Percentiles rank a stretch among this genome's conserved stretches.
These are phyloP conservation scores for Schizothorax lantsangensis DNA, from an alignment of 2,797 vertebrate genomes.

Conservation along the genomic window DNA sequence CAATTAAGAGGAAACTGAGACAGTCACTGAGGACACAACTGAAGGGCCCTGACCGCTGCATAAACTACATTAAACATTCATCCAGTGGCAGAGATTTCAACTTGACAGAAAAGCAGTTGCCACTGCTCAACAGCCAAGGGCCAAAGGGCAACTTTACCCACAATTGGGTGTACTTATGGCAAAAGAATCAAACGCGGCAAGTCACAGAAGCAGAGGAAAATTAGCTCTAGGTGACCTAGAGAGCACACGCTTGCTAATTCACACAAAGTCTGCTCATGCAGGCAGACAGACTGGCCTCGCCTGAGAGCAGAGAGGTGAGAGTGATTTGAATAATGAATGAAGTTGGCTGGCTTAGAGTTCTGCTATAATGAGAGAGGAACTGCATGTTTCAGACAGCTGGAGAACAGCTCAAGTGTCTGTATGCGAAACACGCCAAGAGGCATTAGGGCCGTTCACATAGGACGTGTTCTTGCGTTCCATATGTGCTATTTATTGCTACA, in stretches of 20 bases:
- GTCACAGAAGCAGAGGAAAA: slow-evolving; percentile 8
- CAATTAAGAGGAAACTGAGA: slow-evolving; percentile 27
- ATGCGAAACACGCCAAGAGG: slow-evolving; percentile 33
- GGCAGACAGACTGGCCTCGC: slow-evolving; percentile 26
- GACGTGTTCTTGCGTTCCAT: not conserved
- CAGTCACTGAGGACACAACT: slow-evolving; percentile 14
- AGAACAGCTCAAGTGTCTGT: slow-evolving; percentile 46
- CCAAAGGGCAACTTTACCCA: slow-evolving; percentile 16
- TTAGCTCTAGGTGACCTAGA: slow-evolving; percentile 30
- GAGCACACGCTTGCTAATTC: slow-evolving; percentile 6
- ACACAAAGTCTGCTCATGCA: slow-evolving; percentile 11
- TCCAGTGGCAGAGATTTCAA: slow-evolving; percentile 22
- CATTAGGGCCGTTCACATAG: not conserved
- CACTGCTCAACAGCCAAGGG: not conserved
- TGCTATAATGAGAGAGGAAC: slow-evolving; percentile 35
- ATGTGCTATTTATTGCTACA: not conserved
- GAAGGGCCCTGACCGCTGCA: not conserved
- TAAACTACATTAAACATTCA: slow-evolving; percentile 32
- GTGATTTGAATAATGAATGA: slow-evolving; percentile 55
- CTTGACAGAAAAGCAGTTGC: slow-evolving; percentile 1
- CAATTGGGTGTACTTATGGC: not conserved
- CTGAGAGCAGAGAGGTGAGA: slow-evolving; percentile 39
- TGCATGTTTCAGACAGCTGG: slow-evolving; percentile 36
- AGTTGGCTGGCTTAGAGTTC: slow-evolving; percentile 25
- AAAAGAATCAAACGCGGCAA: slow-evolving; percentile 5